phyloP scores from a whole-genome alignment of 2,797 vertebrate species.

The Cichlasoma orientale region DNA sequence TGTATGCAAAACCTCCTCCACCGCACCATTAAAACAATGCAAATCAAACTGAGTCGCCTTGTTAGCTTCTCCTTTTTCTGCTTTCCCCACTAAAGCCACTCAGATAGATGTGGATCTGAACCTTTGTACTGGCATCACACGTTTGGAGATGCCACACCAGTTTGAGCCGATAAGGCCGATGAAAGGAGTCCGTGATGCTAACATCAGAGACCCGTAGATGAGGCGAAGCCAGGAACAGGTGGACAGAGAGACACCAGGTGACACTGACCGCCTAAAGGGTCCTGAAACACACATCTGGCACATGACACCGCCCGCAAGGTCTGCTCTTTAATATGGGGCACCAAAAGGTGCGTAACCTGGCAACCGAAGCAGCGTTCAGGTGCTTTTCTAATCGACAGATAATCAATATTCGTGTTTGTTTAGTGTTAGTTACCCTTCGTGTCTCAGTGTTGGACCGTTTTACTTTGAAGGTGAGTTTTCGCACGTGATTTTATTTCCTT shows the following conservation, averaged over 20 bases:
- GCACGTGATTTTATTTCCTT: not conserved
- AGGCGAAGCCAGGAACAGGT: not conserved
- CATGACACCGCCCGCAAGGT: too few species aligned
- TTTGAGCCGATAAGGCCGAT: slow-evolving; percentile 16
- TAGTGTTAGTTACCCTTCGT: too few species aligned
- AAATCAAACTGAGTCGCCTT: slow-evolving; percentile 54
- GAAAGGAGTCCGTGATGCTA: slow-evolving; percentile 15
- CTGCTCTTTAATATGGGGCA: not conserved
- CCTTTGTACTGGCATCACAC: slow-evolving; percentile 30
- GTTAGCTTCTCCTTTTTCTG: slow-evolving; percentile 47
- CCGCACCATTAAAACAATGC: slow-evolving; percentile 57
- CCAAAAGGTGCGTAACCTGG: not conserved
- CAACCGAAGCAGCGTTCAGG: too few species aligned
- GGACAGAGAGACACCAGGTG: not conserved
- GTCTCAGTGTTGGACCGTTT: not conserved
- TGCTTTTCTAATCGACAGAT: not conserved
- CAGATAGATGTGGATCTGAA: slow-evolving; percentile 33
- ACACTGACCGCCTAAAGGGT: not conserved
- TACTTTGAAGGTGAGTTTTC: not conserved
- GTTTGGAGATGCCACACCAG: slow-evolving; percentile 27
- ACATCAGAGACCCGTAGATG: not conserved
- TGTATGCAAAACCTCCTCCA: slow-evolving; percentile 63
- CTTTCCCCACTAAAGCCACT: slow-evolving; percentile 5
- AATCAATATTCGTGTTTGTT: not conserved
- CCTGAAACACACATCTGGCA: not conserved